Percentiles rank a stretch among this genome's conserved stretches.
Conservation (phyloP, 2,888 invertebrate species). For the Xestia xanthographa region DNA sequence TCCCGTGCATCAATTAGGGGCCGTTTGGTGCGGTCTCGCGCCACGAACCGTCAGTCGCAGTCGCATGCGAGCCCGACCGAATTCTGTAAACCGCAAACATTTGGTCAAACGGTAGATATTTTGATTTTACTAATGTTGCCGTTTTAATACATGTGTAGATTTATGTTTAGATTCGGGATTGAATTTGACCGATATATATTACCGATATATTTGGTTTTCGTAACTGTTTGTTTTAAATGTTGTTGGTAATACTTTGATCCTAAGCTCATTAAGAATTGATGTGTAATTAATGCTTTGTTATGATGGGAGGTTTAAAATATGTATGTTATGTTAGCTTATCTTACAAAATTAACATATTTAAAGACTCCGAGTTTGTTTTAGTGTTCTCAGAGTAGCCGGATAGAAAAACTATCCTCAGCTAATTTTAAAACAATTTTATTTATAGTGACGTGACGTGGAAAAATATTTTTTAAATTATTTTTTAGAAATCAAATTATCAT, state of each 20-base stretch:
- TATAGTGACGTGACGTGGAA: no score
- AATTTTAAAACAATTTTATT: not conserved
- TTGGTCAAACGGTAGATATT: conserved; percentile 57
- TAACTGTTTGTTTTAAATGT: not conserved
- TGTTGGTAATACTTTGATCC: not conserved
- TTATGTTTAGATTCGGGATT: conserved; percentile 2
- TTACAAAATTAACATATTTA: not conserved
- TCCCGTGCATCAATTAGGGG: conserved; percentile 61
- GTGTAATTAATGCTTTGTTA: not conserved
- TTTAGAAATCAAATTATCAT: not conserved
- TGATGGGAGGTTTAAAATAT: not conserved
- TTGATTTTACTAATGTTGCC: conserved; percentile 57
- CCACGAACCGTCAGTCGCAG: conserved; percentile 59
- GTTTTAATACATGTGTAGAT: conserved; percentile 22
- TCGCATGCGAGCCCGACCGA: conserved; percentile 55
- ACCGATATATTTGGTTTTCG: not conserved
- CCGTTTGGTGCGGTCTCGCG: conserved; percentile 64
- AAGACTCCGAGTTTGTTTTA: not conserved
- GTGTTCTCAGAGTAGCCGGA: not conserved
- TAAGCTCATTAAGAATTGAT: not conserved
- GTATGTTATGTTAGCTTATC: not conserved
- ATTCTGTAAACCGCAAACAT: conserved; percentile 62
- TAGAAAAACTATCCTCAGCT: not conserved
- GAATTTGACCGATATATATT: not conserved
- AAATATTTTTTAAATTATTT: not conserved